Conservation (phyloP, 2,888 invertebrate genomes). For the Saturnia pavonia region DNA sequence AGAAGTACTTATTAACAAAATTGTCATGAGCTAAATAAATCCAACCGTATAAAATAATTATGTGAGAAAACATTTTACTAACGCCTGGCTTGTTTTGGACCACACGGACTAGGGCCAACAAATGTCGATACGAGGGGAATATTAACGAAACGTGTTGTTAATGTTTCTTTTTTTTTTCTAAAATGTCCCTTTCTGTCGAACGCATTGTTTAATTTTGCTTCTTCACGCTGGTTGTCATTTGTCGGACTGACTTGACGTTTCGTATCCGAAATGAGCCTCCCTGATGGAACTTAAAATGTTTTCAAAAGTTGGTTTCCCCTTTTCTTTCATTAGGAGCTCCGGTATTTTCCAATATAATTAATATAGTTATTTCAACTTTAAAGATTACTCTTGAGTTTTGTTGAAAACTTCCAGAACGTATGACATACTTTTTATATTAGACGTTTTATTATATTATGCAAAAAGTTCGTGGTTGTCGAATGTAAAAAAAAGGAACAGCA, state of each 20-base stretch:
- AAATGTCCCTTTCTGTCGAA: constrained; percentile 36
- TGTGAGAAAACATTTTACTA: neutral
- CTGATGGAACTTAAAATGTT: constrained; percentile 22
- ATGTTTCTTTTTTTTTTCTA: constrained; percentile 40
- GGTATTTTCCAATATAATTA: neutral
- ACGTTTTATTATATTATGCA: no score
- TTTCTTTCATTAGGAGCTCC: neutral
- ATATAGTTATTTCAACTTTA: neutral
- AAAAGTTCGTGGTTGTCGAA: neutral
- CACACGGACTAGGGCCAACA: constrained; percentile 12
- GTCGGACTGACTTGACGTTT: constrained; percentile 63
- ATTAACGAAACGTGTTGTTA: constrained; percentile 33
- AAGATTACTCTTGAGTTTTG: neutral
- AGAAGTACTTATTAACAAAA: neutral
- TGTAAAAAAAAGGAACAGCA: neutral
- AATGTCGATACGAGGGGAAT: constrained; percentile 20
- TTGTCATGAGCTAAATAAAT: neutral
- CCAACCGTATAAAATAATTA: neutral
- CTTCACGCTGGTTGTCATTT: constrained; percentile 67
- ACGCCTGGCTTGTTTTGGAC: neutral
- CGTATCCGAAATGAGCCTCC: constrained; percentile 15
- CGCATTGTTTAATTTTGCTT: constrained; percentile 60
- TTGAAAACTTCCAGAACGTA: no score
- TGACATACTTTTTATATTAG: no score
- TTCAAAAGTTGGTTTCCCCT: constrained; percentile 20